Base-by-base conservation (phyloP, 1,140 invertebrate genomes). In the Caenorhabditis latens region DNA sequence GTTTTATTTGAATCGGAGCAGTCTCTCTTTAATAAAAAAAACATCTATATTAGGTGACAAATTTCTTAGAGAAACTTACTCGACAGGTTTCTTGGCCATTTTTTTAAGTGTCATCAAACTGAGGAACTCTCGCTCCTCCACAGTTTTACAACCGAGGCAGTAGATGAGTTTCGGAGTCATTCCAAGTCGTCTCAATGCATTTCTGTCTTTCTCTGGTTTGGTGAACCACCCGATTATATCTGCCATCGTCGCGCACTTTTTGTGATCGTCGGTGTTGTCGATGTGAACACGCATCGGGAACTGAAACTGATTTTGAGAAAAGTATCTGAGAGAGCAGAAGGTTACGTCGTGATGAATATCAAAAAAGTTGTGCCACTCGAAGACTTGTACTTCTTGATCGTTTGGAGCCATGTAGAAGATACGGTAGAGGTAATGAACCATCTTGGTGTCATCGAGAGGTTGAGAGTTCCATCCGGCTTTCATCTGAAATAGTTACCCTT, bases 381-480 rank as follows among this genome's bases (percentile, higher is more conserved):
- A 79, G 16, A 53, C 46, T 13, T 79, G 71, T 0, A 79, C 71
- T 4, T 79, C 71, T 50, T 79, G 71, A 19, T 79, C 46, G n/a
- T 43, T 79, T 4, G 71, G 71, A 0, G 71, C 71, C 71, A 79
- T 79, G 46, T 79, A 79, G 40, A 79, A 79, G 21, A 79, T 79
- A 24, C 71, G 71, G 21, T 79, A 50, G 40, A 79, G 46, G 11
- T 50, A 79, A n/a, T 79, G 71, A 21, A 79, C n/a, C 71, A 79
- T 50, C 11, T 79, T 79, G 0, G 71, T 79, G n/a, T 79, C 71
- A 43, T 50, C 21, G 8, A 79, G 8, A 0, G 71, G 5, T 11
- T 79, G 46, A 24, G 46, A 24, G 9, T 43, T 79, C 71, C 71
- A 79, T 53, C 71, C 71, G 1, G 46, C 43, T 14, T 50, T 50